Evolutionary conservation across 2,888 invertebrate species (phyloP).

Genomic region (Andrena hattorfiana): DNA sequence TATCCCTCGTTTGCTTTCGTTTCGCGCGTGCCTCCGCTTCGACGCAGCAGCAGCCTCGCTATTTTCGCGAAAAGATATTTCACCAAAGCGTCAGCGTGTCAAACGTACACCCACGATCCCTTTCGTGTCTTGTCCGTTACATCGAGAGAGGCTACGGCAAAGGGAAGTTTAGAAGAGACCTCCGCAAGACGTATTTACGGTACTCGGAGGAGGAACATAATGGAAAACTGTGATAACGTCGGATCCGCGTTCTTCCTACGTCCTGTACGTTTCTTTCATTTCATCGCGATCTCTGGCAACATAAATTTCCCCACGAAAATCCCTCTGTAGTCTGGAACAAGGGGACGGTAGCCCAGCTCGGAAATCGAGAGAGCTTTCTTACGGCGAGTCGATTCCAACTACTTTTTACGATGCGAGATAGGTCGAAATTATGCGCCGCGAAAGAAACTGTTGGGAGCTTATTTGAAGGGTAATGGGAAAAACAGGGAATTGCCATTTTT

Average conservation of each 20-base stretch:
- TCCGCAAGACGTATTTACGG: constrained; percentile 23
- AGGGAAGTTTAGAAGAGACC: constrained; percentile 12
- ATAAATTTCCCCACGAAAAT: constrained; percentile 20
- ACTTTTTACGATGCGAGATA: background rate
- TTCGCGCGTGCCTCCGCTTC: background rate
- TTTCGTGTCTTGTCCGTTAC: background rate
- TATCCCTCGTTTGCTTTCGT: background rate
- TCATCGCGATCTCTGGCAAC: constrained; percentile 20
- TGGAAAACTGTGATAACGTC: constrained; percentile 53
- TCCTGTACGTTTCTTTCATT: constrained; percentile 30
- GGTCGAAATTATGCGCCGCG: too few species aligned
- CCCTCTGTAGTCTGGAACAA: background rate
- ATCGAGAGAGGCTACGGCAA: background rate
- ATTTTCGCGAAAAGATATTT: background rate
- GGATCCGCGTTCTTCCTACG: constrained; percentile 11
- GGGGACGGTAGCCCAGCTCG: background rate
- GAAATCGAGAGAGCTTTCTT: background rate
- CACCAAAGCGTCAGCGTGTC: background rate
- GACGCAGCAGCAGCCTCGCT: background rate
- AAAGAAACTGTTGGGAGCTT: too few species aligned
- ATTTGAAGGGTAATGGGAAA: too few species aligned
- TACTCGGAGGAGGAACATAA: constrained; percentile 20
- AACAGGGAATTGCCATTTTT: too few species aligned
- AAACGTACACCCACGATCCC: background rate
- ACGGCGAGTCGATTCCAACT: background rate